Base-by-base conservation (phyloP, 2,888 invertebrate genomes). In the Rhimphoctona megacephalus region DNA sequence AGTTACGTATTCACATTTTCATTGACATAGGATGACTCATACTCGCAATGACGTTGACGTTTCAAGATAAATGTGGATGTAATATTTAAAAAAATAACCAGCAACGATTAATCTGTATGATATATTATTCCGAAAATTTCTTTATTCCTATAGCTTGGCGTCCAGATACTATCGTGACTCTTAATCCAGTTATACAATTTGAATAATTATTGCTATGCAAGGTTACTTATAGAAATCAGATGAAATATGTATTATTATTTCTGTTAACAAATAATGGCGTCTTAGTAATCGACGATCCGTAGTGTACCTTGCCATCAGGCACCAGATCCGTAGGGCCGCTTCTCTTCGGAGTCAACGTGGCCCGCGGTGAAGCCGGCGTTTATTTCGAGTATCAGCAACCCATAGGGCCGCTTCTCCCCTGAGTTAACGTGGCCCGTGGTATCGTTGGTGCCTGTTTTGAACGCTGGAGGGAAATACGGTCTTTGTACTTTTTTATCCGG, bases 41-140 rank as follows among this genome's bases (percentile, higher is more conserved):
- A 54, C 54, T 54, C 22, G 22, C 54, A 54, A 54, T 54, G 54
- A 22, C 22, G 54, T 54, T 54, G 54, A 54, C n/a, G 54, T 54
- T n/a, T 54, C 54, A 54, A 54, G 54, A 22, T 22, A n/a, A n/a
- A 54, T 9, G 22, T 1, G 22, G 22, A 54, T 46, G 17, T 46
- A 54, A n/a, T 52, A 52, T 52, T 52, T 52, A 52, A 52, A n/a
- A 43, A 43, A 43, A 8, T 43, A 11, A 11, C 43, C n/a, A 52
- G 7, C 6, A n/a, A n/a, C 7, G 19, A 52, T n/a, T 52, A n/a
- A 19, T 52, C 52, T 52, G 52, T 19, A 52, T n/a, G n/a, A 19
- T 54, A 54, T 22, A 54, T 9, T 9, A 54, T 54, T 54, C 8
- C 2, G 22, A 6, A 54, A 54, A 22, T 2, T 54, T 54, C 9